Evolutionary conservation across 2,888 invertebrate genomes (phyloP), one percentile per base, ranked within the genome.

Genomic region (Creontiades dilutus): DNA sequence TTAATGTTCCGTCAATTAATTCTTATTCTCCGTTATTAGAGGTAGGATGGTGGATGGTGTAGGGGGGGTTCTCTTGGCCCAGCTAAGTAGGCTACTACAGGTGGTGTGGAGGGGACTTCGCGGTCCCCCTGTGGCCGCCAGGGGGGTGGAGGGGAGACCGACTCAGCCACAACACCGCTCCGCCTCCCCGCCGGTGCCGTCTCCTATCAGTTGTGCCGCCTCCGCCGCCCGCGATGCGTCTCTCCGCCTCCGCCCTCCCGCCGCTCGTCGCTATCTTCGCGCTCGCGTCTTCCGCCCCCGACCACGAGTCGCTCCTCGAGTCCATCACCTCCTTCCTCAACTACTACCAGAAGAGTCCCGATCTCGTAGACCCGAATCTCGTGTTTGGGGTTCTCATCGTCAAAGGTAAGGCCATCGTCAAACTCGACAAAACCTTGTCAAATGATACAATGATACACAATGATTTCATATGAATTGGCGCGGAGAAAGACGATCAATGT

Each of bases 381-480:
- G 28, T 91, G 7, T 90, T 90, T 23, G 90, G 90, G 19, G 23
- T 48, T 5, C 88, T 90, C 23, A 81, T 90, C 7, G 84, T 90
- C 27, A 90, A 90, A 90, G 90, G 90, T 90, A 82, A 85, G 14
- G n/a, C n/a, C n/a, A n/a, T n/a, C n/a, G n/a, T n/a, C n/a, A n/a
- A n/a, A n/a, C n/a, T n/a, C n/a, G n/a, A n/a, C n/a, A n/a, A n/a
- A n/a, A n/a, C n/a, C n/a, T n/a, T n/a, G n/a, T n/a, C n/a, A n/a
- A n/a, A n/a, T n/a, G n/a, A n/a, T n/a, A n/a, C n/a, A n/a, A n/a
- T n/a, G n/a, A n/a, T n/a, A n/a, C n/a, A n/a, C n/a, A n/a, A n/a
- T n/a, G n/a, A n/a, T n/a, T n/a, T n/a, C n/a, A n/a, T n/a, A n/a
- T n/a, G n/a, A n/a, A n/a, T n/a, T n/a, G n/a, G n/a, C n/a, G n/a